phyloP scores from a whole-genome alignment of 2,797 vertebrate genomes.

The Cynodonichthys magdalenae region DNA sequence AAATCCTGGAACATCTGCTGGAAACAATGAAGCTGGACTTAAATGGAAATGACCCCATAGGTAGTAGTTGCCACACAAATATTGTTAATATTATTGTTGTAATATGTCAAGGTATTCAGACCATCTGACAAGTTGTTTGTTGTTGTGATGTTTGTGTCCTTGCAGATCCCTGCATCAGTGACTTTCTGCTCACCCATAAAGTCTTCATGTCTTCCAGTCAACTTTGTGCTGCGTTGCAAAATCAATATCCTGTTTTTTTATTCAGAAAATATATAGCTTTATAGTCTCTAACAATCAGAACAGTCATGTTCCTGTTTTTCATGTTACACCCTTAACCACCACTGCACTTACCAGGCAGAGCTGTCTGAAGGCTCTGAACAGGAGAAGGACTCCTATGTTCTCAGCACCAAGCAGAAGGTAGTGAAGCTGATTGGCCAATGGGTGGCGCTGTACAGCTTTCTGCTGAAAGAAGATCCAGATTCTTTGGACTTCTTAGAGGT shows the following conservation, averaged over 20 bases:
- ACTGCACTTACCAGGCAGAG: conserved; percentile 85
- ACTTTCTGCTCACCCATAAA: conserved; percentile 92
- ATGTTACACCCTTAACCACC: conserved; percentile 78
- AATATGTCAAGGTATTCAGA: not conserved
- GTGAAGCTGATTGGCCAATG: conserved; percentile 90
- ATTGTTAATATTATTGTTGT: too few species aligned
- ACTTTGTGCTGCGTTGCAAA: conserved; percentile 88
- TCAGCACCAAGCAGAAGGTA: conserved; percentile 89
- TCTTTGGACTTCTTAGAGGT: conserved; percentile 89
- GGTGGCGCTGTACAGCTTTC: conserved; percentile 86
- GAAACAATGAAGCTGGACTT: conserved; percentile 90
- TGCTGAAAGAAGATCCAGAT: conserved; percentile 85
- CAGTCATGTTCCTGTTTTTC: not conserved
- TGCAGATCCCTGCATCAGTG: conserved; percentile 88
- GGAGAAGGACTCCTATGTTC: conserved; percentile 86
- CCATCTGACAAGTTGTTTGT: not conserved
- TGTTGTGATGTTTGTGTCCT: conserved; percentile 27
- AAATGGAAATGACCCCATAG: conserved; percentile 84
- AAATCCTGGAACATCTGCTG: conserved; percentile 93
- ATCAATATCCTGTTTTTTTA: conserved; percentile 88
- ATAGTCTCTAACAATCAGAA: not conserved
- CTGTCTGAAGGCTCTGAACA: conserved; percentile 87
- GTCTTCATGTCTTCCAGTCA: conserved; percentile 92
- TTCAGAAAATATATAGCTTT: not conserved
- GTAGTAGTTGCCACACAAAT: conserved; percentile 61